Conservation (phyloP, 1,140 invertebrate genomes). For the Neuroterus valhalla region DNA sequence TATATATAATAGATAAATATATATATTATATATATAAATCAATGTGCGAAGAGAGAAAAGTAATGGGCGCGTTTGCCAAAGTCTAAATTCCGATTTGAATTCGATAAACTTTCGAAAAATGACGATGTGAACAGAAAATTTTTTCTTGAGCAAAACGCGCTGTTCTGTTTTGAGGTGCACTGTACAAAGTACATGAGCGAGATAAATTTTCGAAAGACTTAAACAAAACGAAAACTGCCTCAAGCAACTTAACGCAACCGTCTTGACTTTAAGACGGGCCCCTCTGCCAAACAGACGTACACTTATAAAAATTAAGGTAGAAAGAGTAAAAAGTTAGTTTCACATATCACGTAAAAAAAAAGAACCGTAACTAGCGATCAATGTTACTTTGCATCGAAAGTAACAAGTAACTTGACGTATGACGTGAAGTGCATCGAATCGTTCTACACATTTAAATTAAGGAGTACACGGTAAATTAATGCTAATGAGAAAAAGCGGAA, state of each 20-base stretch:
- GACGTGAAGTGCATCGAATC: constrained; percentile 23
- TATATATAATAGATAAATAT: constrained; percentile 47
- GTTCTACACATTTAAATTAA: constrained; percentile 27
- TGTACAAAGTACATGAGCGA: constrained; percentile 24
- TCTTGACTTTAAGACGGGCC: constrained; percentile 46
- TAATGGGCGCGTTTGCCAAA: constrained; percentile 45
- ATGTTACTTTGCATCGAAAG: constrained; percentile 1
- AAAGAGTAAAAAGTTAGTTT: constrained; percentile 62
- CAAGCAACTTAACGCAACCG: constrained; percentile 53
- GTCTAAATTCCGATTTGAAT: constrained; percentile 47
- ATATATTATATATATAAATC: constrained; percentile 48
- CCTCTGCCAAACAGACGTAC: constrained; percentile 65
- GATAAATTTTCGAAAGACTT: constrained; percentile 35
- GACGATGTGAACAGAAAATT: constrained; percentile 18
- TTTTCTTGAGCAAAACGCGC: constrained; percentile 4
- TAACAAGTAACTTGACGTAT: constrained; percentile 5
- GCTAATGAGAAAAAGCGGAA: constrained; percentile 44
- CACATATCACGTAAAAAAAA: constrained; percentile 61
- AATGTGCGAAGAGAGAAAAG: constrained; percentile 43
- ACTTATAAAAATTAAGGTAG: constrained; percentile 65
- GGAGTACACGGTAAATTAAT: constrained; percentile 31
- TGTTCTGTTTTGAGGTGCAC: constrained; percentile 32
- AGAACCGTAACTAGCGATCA: constrained; percentile 13
- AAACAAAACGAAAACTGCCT: constrained; percentile 60
- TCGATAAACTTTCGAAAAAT: constrained; percentile 46